These are phyloP conservation scores for Ennomos erosarius DNA, from an alignment of 2,888 invertebrate genomes.

Conservation along the genomic window DNA sequence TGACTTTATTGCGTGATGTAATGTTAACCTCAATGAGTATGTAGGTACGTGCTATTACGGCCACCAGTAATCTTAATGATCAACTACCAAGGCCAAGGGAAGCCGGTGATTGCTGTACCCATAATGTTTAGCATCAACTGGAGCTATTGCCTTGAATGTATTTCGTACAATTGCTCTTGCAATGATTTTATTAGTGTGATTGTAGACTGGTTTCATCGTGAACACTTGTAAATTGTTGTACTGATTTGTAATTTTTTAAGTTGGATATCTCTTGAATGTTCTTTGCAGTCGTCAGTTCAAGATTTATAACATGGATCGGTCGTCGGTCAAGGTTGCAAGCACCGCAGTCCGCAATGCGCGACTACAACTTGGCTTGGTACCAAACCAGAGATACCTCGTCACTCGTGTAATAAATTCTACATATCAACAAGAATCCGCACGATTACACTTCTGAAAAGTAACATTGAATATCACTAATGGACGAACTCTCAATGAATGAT, in stretches of 20 bases:
- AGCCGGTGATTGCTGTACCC: constrained; percentile 42
- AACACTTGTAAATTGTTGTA: background rate
- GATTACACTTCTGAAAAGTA: constrained; percentile 13
- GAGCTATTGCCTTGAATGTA: constrained; percentile 35
- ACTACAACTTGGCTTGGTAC: constrained; percentile 76
- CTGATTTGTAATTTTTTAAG: background rate
- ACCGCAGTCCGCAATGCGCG: constrained; percentile 67
- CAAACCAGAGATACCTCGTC: constrained; percentile 59
- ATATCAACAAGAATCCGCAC: constrained; percentile 31
- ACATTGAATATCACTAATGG: constrained; percentile 10
- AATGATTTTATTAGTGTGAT: constrained; percentile 24
- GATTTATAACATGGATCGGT: constrained; percentile 58
- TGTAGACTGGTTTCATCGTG: background rate
- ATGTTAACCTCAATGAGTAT: constrained; percentile 50
- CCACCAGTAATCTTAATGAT: constrained; percentile 49
- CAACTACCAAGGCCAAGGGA: constrained; percentile 59
- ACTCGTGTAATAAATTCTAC: constrained; percentile 45
- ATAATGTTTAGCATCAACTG: constrained; percentile 34
- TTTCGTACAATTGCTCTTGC: constrained; percentile 19
- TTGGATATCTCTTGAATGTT: background rate
- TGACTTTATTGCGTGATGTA: constrained; percentile 60
- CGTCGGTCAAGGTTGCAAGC: constrained; percentile 79
- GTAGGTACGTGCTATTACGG: constrained; percentile 44
- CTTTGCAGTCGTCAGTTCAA: constrained; percentile 49
- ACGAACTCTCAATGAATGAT: constrained; percentile 18